Percentiles rank a stretch among this genome's conserved stretches.
Conservation (phyloP, 1,140 invertebrate genomes). For the Acromyrmex echinatior region DNA sequence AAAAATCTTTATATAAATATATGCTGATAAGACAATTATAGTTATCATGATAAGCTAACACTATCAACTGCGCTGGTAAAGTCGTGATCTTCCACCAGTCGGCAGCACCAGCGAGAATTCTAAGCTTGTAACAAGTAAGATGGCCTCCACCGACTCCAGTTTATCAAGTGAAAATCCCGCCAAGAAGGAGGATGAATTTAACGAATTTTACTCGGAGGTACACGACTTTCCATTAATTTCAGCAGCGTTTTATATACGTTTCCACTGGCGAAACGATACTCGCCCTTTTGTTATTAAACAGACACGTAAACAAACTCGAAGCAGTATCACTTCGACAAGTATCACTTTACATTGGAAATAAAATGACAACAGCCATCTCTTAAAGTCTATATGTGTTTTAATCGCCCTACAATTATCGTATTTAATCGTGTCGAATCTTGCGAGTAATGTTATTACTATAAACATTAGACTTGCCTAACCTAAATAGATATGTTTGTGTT, state of each 20-base stretch:
- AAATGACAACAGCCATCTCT: constrained; percentile 22
- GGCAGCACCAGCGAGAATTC: constrained; percentile 45
- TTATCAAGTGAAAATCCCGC: constrained; percentile 81
- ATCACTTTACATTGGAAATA: constrained; percentile 48
- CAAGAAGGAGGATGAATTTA: constrained; percentile 89
- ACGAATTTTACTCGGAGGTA: constrained; percentile 90
- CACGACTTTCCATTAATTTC: constrained; percentile 63
- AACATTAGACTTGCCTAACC: constrained; percentile 61
- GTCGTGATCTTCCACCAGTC: not conserved
- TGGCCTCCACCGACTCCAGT: constrained; percentile 84
- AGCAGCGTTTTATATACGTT: not conserved
- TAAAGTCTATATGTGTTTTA: not conserved
- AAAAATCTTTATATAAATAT: not conserved
- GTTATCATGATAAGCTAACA: not conserved
- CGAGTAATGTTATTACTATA: not conserved
- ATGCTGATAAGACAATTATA: not conserved
- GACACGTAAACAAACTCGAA: constrained; percentile 1
- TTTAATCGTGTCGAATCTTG: not conserved
- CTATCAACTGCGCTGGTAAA: not conserved
- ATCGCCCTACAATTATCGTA: not conserved
- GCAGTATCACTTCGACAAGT: constrained; percentile 54
- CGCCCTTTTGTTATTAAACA: not conserved
- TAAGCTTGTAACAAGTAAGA: constrained; percentile 77
- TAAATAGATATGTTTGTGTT: constrained; percentile 25
- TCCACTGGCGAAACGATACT: not conserved